phyloP scores from a whole-genome alignment of 2,888 invertebrate species.

The Mesorhabditis belari region DNA sequence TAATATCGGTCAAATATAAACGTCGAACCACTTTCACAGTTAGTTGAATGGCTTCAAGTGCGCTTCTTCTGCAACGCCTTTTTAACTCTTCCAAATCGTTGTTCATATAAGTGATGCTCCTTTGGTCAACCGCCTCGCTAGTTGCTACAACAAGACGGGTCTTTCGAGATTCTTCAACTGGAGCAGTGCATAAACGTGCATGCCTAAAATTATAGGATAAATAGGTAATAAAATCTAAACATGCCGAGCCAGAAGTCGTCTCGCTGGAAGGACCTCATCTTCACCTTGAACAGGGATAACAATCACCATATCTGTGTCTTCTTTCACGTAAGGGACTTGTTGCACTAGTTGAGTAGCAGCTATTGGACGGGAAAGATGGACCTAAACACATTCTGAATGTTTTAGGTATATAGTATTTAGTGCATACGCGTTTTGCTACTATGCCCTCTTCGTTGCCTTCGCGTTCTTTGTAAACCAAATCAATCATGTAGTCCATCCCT shows the following conservation, averaged over 20 bases:
- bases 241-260: slow-evolving; percentile 64
- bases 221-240: no score
- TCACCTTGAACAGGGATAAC: slow-evolving; percentile 64
- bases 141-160: slow-evolving; percentile 43
- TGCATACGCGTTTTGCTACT: slow-evolving; percentile 4
- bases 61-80: slow-evolving; percentile 37
- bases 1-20: no score
- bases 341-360: slow-evolving; percentile 78
- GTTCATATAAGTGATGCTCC: slow-evolving; percentile 26
- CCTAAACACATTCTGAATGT: not conserved
- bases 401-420: not conserved
- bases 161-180: slow-evolving; percentile 32
- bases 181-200: slow-evolving; percentile 68
- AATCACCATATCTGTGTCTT: slow-evolving; percentile 75
- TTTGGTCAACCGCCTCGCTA: slow-evolving; percentile 28
- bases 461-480: slow-evolving; percentile 55
- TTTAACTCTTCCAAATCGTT: slow-evolving; percentile 48
- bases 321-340: slow-evolving; percentile 83
- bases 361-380: slow-evolving; percentile 62
- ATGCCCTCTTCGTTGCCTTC: slow-evolving; percentile 8
- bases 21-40: no score
- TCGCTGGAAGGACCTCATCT: slow-evolving; percentile 57
- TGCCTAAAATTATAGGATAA: slow-evolving; percentile 59
- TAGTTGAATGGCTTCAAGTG: slow-evolving; percentile 40
- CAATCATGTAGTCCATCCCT: slow-evolving; percentile 77